phyloP scores from a whole-genome alignment of 2,888 invertebrate genomes.

The Pemphredon lugubris region DNA sequence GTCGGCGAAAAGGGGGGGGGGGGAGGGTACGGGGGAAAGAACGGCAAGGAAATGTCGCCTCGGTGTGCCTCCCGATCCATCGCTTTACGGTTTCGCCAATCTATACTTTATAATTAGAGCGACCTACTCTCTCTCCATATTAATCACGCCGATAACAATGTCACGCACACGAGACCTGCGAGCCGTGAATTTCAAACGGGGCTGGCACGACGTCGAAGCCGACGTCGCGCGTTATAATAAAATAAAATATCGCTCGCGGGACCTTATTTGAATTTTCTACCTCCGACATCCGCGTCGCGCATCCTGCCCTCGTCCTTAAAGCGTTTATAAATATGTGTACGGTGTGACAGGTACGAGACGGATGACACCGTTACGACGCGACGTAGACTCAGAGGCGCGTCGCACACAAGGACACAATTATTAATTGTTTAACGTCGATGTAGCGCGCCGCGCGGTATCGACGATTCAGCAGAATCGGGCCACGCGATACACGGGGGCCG shows the following conservation, averaged over 20 bases:
- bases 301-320: not conserved
- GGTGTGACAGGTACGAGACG: not conserved
- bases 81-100: constrained; percentile 16
- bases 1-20: too few relatives aligned
- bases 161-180: constrained; percentile 34
- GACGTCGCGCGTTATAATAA: constrained; percentile 17
- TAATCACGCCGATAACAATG: constrained; percentile 35
- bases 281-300: not conserved
- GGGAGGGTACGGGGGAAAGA: not conserved
- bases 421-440: constrained; percentile 58
- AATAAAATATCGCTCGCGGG: not conserved
- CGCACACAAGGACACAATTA: constrained; percentile 49
- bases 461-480: constrained; percentile 58
- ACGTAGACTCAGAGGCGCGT: not conserved
- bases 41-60: not conserved
- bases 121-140: not conserved
- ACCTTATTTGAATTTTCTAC: not conserved
- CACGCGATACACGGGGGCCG: constrained; percentile 40
- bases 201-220: too few relatives aligned
- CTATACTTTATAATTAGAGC: constrained; percentile 41
- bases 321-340: too few relatives aligned
- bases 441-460: constrained; percentile 33
- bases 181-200: constrained; percentile 41
- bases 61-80: constrained; percentile 2
- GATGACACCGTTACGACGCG: not conserved